These are phyloP conservation scores for Propithecus coquereli DNA, from an alignment of 2,113 vertebrate genomes.

Conservation along the genomic window DNA sequence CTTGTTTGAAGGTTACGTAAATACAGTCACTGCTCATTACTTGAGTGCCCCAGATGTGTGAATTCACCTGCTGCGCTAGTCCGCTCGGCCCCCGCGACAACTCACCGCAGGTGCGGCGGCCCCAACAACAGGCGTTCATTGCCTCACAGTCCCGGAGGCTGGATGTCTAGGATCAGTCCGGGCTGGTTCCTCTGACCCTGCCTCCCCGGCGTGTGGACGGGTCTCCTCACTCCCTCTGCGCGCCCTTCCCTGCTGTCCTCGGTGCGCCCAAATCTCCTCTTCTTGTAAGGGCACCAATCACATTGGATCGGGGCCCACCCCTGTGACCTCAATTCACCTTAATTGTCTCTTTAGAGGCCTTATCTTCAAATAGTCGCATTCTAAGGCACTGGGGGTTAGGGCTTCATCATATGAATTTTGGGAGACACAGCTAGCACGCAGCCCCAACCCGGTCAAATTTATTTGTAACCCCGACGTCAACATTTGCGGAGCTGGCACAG, in stretches of 20 bases:
- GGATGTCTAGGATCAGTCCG: accelerated
- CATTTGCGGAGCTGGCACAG: background rate
- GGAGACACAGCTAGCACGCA: accelerated
- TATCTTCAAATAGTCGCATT: too few species aligned
- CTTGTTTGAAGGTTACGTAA: background rate
- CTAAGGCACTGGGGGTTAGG: background rate
- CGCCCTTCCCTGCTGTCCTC: accelerated
- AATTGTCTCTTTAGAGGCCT: background rate
- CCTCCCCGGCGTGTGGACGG: accelerated
- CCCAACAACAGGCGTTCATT: accelerated
- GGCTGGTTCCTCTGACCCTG: background rate
- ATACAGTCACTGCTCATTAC: background rate
- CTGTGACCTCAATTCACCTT: too few species aligned
- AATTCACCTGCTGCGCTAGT: accelerated
- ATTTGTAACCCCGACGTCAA: background rate
- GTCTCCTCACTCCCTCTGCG: background rate
- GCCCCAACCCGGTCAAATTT: background rate
- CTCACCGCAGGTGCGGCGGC: accelerated
- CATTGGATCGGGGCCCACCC: background rate
- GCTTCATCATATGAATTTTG: background rate
- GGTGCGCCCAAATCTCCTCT: background rate
- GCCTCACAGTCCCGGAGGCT: background rate
- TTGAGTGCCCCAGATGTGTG: accelerated
- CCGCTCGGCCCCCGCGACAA: accelerated
- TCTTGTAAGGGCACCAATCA: background rate